phyloP scores from a whole-genome alignment of 2,888 invertebrate genomes.

The Agriotes lineatus region DNA sequence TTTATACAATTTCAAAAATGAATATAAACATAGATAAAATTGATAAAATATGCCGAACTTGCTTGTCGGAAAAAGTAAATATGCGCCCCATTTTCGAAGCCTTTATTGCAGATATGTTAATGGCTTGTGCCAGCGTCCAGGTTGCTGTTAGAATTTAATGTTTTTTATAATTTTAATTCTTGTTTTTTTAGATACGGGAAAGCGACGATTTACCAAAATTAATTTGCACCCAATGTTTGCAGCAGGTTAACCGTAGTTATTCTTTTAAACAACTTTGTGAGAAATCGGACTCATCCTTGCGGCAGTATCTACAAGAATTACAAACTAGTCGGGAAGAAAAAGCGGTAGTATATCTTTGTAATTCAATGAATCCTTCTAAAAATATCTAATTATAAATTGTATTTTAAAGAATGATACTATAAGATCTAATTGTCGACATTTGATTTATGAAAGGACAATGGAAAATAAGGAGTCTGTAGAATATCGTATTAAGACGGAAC shows the following conservation, averaged over 20 bases:
- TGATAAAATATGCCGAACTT: slow-evolving; percentile 60
- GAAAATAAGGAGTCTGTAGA: background rate
- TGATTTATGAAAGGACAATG: background rate
- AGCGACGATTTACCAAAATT: slow-evolving; percentile 60
- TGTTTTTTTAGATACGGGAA: slow-evolving; percentile 55
- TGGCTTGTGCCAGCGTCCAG: slow-evolving; percentile 60
- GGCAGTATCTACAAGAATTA: slow-evolving; percentile 55
- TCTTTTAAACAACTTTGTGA: slow-evolving; percentile 61
- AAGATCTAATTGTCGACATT: background rate
- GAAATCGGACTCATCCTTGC: slow-evolving; percentile 57
- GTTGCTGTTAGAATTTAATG: slow-evolving; percentile 47
- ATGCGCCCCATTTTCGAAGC: slow-evolving; percentile 59
- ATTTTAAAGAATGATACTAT: background rate
- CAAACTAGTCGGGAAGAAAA: no score
- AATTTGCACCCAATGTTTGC: slow-evolving; percentile 60
- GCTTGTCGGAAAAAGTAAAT: slow-evolving; percentile 58
- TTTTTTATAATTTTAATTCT: background rate
- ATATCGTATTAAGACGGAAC: slow-evolving; percentile 30
- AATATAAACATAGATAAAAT: slow-evolving; percentile 49
- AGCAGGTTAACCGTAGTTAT: slow-evolving; percentile 57
- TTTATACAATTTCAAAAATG: slow-evolving; percentile 4
- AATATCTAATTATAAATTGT: no score
- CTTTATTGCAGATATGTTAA: slow-evolving; percentile 61
- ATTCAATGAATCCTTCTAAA: no score
- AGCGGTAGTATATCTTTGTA: no score